Evolutionary conservation across 2,888 invertebrate species (phyloP).

Genomic region (Alviniconcha strummeri): DNA sequence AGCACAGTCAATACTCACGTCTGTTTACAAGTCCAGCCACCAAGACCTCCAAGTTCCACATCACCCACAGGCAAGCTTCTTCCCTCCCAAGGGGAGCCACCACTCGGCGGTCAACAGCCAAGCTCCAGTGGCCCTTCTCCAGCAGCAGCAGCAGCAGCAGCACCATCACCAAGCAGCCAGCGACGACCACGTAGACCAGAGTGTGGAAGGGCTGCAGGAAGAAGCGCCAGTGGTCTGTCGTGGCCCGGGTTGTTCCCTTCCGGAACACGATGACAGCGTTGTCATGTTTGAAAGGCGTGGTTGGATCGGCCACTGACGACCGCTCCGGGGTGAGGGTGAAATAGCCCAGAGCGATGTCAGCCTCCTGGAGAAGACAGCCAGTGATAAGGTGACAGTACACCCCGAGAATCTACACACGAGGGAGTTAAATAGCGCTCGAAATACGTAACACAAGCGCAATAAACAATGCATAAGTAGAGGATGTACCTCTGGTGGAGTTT

Average conservation of each 20-base stretch:
- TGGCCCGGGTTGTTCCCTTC: neutral
- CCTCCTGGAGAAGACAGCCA: neutral
- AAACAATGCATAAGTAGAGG: too few relatives aligned
- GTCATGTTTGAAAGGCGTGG: constrained; percentile 1
- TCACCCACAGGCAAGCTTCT: neutral
- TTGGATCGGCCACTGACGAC: constrained; percentile 11
- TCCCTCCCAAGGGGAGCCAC: neutral
- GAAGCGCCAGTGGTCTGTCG: neutral
- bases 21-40: neutral
- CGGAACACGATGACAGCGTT: constrained; percentile 9
- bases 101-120: neutral
- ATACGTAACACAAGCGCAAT: too few relatives aligned
- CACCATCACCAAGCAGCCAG: neutral
- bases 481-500: too few relatives aligned
- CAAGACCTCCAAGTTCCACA: neutral
- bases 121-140: neutral
- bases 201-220: constrained; percentile 13
- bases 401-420: too few relatives aligned
- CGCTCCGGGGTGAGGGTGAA: constrained; percentile 9
- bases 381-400: too few relatives aligned
- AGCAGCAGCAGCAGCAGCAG: neutral
- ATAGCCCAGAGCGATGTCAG: constrained; percentile 17
- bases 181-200: neutral
- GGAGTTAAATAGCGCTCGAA: too few relatives aligned
- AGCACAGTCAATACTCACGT: neutral